Percentiles rank a stretch among this genome's conserved stretches.
phyloP scores from a whole-genome alignment of 2,113 vertebrate genomes.

The Phrynocephalus versicolor region DNA sequence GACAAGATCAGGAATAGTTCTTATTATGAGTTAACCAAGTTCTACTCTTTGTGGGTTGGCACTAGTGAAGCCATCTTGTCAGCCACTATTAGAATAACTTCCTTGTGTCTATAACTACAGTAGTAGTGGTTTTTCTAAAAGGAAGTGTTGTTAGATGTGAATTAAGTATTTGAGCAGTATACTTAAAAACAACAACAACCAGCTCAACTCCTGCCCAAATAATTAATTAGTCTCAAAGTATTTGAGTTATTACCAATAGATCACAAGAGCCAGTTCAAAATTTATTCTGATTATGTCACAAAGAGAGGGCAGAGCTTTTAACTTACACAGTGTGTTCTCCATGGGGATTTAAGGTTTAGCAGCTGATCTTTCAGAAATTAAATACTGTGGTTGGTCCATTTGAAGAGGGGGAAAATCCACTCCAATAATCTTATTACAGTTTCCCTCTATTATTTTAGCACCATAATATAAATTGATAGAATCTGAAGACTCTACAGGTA shows the following conservation, averaged over 20 bases:
- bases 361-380: background rate
- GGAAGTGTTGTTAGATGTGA: background rate
- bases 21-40: conserved; percentile 30
- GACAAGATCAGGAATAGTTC: conserved; percentile 19
- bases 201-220: background rate
- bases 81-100: background rate
- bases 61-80: conserved; percentile 8
- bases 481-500: no score
- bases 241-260: background rate
- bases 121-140: no score
- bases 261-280: background rate
- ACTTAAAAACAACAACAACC: background rate
- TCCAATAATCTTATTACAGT: no score
- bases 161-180: background rate
- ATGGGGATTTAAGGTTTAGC: background rate
- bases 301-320: background rate
- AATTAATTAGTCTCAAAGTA: background rate
- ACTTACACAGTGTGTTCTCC: background rate
- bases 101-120: background rate
- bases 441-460: no score
- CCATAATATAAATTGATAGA: no score
- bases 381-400: background rate
- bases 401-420: background rate
- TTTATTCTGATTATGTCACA: background rate
- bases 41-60: conserved; percentile 25